Base-by-base conservation (phyloP, 2,797 vertebrate genomes). In the Phaenicophaeus curvirostris region DNA sequence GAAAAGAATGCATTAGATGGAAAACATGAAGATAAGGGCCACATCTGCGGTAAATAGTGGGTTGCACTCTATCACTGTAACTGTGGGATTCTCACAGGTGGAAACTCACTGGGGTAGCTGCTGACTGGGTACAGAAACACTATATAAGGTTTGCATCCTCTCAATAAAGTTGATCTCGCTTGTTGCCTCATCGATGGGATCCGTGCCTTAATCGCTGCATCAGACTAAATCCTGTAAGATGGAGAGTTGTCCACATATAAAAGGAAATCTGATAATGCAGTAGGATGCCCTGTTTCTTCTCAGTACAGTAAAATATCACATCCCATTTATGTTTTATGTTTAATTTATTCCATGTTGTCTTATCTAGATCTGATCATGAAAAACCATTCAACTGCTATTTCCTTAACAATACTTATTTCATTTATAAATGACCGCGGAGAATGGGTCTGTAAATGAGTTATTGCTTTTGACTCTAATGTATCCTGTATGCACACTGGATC, bases 341-440 rank as follows among this genome's bases (percentile, higher is more conserved):
- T 96, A 95, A 96, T 89, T 41, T 54, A 89, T 84, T 95, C 84
- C 80, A 86, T 83, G 87, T 93, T 67, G 23, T 73, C 72, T 63
- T 87, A 41, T 54, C 58, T 68, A 91, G n/a, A n/a, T n/a, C n/a
- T n/a, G n/a, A n/a, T n/a, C n/a, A n/a, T n/a, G 63, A 78, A 97
- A 96, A 95, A 92, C 74, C 90, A 74, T 71, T 87, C 89, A 89
- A 71, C 59, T 69, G 81, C 88, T 94, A 65, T 90, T 97, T 95
- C 74, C 46, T 77, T 95, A 55, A 93, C 46, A 88, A 41, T 48
- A 50, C 87, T 89, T 85, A 74, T 94, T 85, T 75, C 48, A 68
- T 88, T 66, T 76, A 15, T 90, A 91, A 96, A 83, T 82, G 59
- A 80, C 42, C 77, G 30, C 15, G 13, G 42, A 90, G 90, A 78